Conservation (phyloP, 2,888 invertebrate genomes). For the Drosophila tanythrix region DNA sequence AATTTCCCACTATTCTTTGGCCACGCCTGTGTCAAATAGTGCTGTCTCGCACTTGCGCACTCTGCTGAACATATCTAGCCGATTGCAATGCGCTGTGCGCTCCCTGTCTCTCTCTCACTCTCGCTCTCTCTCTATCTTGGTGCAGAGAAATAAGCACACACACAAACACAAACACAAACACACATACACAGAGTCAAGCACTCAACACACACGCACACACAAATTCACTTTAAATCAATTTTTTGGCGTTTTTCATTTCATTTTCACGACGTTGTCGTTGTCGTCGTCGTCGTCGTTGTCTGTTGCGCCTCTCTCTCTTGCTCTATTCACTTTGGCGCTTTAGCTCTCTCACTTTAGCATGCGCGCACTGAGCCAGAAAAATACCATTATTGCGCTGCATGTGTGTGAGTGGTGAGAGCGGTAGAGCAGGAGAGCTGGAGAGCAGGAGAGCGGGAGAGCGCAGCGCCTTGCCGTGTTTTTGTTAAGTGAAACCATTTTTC, state of each 20-base stretch:
- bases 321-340: slow-evolving; percentile 16
- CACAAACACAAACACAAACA: not conserved
- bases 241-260: slow-evolving; percentile 79
- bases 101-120: slow-evolving; percentile 9
- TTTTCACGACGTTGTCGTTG: slow-evolving; percentile 63
- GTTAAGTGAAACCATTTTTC: slow-evolving; percentile 83
- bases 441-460: slow-evolving; percentile 16
- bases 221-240: slow-evolving; percentile 79
- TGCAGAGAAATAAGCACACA: slow-evolving; percentile 6
- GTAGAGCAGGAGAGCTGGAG: not conserved
- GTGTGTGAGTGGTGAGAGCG: slow-evolving; percentile 2
- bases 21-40: slow-evolving; percentile 61
- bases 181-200: slow-evolving; percentile 9
- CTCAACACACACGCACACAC: slow-evolving; percentile 40
- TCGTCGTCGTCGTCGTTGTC: slow-evolving; percentile 26
- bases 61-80: not conserved
- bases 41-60: slow-evolving; percentile 40
- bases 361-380: slow-evolving; percentile 71
- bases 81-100: not conserved
- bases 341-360: slow-evolving; percentile 33
- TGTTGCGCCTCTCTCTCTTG: slow-evolving; percentile 67
- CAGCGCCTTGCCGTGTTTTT: slow-evolving; percentile 73
- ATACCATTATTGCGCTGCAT: slow-evolving; percentile 70
- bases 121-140: slow-evolving; percentile 7
- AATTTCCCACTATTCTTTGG: slow-evolving; percentile 79